Evolutionary conservation across 2,113 vertebrate species (phyloP).

Genomic region (Petroica traversi): DNA sequence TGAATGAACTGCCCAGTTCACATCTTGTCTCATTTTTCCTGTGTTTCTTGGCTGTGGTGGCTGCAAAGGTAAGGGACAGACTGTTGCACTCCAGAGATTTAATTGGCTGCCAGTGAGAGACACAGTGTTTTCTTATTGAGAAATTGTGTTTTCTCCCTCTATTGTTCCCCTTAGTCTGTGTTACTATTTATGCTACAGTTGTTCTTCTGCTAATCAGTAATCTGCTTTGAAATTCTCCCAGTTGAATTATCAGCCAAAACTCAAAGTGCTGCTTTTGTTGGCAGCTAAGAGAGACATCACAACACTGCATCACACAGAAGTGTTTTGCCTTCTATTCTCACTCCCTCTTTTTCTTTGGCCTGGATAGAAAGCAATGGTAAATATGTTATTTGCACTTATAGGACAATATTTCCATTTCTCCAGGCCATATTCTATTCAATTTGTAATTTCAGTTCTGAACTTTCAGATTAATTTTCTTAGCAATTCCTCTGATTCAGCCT

Average conservation of each 20-base stretch:
- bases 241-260: background rate
- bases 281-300: constrained; percentile 5
- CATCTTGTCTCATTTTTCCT: background rate
- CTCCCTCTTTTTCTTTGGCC: background rate
- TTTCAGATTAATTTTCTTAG: background rate
- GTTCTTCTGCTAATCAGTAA: background rate
- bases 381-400: background rate
- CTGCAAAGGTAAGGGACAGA: background rate
- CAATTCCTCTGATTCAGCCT: background rate
- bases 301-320: background rate
- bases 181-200: background rate
- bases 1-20: background rate
- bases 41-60: background rate
- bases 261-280: background rate
- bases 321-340: background rate
- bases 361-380: background rate
- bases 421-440: background rate
- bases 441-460: background rate
- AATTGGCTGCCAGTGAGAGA: background rate
- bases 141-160: background rate
- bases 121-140: background rate
- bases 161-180: background rate
- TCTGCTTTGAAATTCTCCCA: constrained; percentile 11
- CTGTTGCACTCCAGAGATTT: background rate
- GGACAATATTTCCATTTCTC: background rate